Conservation (phyloP, 1,140 invertebrate genomes). For the Tetraneura akinire region DNA sequence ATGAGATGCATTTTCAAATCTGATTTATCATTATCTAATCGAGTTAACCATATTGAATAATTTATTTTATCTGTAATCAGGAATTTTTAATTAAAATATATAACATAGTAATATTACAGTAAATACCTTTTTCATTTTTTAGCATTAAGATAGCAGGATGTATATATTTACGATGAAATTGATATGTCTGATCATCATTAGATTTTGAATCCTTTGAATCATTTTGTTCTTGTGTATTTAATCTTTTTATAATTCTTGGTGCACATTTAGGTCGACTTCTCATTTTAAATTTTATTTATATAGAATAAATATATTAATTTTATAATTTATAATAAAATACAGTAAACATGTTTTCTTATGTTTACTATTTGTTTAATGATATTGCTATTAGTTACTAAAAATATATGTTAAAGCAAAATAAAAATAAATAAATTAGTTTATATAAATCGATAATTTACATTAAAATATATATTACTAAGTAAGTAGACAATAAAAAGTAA, state of each 20-base stretch:
- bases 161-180: not conserved
- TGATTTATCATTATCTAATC: not conserved
- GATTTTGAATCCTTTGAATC: too few species aligned
- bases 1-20: not conserved
- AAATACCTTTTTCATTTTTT: not conserved
- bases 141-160: not conserved
- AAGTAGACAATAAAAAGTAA: too few species aligned
- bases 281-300: not conserved
- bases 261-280: not conserved
- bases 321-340: too few species aligned
- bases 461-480: too few species aligned
- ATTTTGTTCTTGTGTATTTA: not conserved
- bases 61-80: not conserved
- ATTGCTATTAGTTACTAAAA: too few species aligned
- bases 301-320: not conserved
- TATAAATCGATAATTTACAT: too few species aligned
- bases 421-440: too few species aligned
- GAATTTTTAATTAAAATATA: not conserved
- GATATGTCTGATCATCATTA: not conserved
- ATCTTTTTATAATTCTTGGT: not conserved
- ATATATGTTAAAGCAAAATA: too few species aligned
- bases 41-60: conserved; percentile 5
- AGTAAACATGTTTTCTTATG: too few species aligned
- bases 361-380: too few species aligned
- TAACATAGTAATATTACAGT: not conserved